phyloP scores from a whole-genome alignment of 2,888 invertebrate genomes.

The Apomyelois bistriatella region DNA sequence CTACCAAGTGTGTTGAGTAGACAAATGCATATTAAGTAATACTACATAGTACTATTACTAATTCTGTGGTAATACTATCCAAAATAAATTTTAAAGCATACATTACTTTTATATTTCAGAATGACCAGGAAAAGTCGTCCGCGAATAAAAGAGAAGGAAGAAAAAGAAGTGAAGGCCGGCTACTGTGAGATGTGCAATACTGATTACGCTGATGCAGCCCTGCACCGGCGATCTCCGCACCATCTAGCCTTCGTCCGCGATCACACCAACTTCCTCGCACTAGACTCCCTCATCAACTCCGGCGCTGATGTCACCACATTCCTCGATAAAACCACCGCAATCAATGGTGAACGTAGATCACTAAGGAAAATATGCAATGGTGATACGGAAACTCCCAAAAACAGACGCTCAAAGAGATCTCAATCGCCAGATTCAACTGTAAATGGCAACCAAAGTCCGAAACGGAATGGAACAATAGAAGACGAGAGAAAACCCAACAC shows the following conservation, averaged over 20 bases:
- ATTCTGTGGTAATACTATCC: no score
- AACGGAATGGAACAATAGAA: constrained; percentile 49
- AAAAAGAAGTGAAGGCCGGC: constrained; percentile 76
- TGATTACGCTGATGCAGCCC: constrained; percentile 84
- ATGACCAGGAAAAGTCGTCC: constrained; percentile 79
- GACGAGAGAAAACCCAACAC: constrained; percentile 59
- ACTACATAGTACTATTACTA: no score
- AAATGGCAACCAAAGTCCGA: constrained; percentile 49
- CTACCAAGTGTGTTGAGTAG: no score
- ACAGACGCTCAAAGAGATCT: constrained; percentile 47
- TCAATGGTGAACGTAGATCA: constrained; percentile 61
- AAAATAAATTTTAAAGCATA: background rate
- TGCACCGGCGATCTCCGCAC: constrained; percentile 86
- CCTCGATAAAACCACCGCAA: constrained; percentile 79
- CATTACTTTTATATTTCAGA: constrained; percentile 43
- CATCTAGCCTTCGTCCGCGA: constrained; percentile 87
- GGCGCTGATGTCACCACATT: constrained; percentile 85
- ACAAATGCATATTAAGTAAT: no score
- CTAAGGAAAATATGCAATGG: constrained; percentile 65
- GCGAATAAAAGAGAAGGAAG: constrained; percentile 65
- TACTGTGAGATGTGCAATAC: constrained; percentile 91
- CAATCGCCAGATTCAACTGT: constrained; percentile 53
- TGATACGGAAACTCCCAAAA: constrained; percentile 42
- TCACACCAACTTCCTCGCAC: constrained; percentile 85
- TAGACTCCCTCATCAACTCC: constrained; percentile 84